A percentile compares a stretch with the other conserved stretches of the same genome.
phyloP scores from a whole-genome alignment of 2,888 invertebrate genomes.

The Balanococcus diminutus region DNA sequence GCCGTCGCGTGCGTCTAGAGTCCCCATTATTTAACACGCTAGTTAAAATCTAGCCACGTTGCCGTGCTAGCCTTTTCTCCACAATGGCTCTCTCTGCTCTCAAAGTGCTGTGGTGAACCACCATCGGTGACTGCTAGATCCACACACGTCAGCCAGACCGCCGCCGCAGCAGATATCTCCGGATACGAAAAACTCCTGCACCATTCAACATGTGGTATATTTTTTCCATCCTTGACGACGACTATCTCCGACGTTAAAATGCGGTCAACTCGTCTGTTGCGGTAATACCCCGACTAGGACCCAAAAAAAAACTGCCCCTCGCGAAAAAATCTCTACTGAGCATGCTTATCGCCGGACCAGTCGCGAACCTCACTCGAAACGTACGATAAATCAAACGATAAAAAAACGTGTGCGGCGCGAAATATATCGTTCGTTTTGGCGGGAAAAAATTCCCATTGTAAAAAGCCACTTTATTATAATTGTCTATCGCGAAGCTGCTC shows the following conservation, averaged over 20 bases:
- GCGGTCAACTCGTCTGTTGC: constrained; percentile 12
- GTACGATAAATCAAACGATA: constrained; percentile 42
- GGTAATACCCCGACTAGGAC: not conserved
- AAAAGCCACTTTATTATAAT: not conserved
- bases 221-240: constrained; percentile 12
- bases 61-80: constrained; percentile 5
- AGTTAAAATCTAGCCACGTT: constrained; percentile 50
- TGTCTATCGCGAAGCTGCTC: not conserved
- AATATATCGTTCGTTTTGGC: constrained; percentile 45
- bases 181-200: not conserved
- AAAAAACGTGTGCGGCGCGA: constrained; percentile 41
- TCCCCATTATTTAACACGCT: constrained; percentile 43
- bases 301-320: constrained; percentile 30
- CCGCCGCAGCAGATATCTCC: not conserved
- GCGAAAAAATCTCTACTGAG: constrained; percentile 48
- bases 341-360: constrained; percentile 40
- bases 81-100: not conserved
- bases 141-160: not conserved
- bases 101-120: constrained; percentile 43
- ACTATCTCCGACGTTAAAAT: not conserved
- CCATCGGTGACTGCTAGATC: constrained; percentile 45
- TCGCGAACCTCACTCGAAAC: not conserved
- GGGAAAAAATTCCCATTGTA: not conserved
- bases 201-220: constrained; percentile 47
- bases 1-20: constrained; percentile 47